phyloP scores from a whole-genome alignment of 2,797 vertebrate genomes.

The Hafferia zeledoni region DNA sequence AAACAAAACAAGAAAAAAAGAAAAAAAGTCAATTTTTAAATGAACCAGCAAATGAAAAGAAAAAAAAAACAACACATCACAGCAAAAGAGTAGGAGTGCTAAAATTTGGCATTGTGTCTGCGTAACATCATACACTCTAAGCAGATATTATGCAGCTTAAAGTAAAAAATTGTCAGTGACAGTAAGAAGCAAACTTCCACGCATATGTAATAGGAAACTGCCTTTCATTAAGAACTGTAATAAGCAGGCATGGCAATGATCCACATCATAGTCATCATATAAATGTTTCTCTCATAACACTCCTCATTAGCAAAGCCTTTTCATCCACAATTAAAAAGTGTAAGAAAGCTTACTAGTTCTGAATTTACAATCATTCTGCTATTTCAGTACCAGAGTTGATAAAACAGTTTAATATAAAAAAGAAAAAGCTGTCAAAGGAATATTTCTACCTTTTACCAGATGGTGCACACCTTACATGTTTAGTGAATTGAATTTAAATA shows the following conservation, averaged over 20 bases:
- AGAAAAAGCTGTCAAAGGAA: background rate
- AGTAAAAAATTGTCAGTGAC: background rate
- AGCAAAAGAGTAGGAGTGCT: background rate
- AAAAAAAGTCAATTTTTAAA: background rate
- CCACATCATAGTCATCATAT: background rate
- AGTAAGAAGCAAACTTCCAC: background rate
- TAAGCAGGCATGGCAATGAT: conserved; percentile 6
- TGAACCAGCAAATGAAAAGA: background rate
- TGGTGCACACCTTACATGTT: background rate
- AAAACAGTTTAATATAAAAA: background rate
- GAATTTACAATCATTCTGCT: background rate
- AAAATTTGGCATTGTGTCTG: background rate
- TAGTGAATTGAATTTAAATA: conserved; percentile 45
- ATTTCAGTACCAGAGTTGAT: background rate
- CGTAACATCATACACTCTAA: background rate
- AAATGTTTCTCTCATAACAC: conserved; percentile 14
- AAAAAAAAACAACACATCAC: background rate
- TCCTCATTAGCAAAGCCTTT: conserved; percentile 15
- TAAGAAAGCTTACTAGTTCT: background rate
- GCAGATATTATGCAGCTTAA: background rate
- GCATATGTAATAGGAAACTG: background rate
- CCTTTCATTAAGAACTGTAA: conserved; percentile 29
- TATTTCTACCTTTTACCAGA: background rate
- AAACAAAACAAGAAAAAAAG: background rate
- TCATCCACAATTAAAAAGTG: background rate